Conservation (phyloP, 2,888 invertebrate species). For the Phyto melanocephala region DNA sequence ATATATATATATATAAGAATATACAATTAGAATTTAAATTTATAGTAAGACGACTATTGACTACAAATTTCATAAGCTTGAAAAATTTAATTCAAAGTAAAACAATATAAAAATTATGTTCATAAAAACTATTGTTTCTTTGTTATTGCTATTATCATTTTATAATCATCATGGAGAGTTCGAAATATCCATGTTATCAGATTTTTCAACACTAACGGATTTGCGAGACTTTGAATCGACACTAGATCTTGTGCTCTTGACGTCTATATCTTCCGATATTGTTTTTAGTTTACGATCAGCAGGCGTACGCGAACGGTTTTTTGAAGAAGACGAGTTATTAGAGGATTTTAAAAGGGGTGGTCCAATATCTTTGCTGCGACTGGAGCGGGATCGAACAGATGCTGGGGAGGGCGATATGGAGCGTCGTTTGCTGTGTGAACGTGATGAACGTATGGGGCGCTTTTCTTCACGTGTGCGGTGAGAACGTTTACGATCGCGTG, state of each 20-base stretch:
- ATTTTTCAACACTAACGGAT: conserved; percentile 80
- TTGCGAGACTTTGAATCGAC: conserved; percentile 80
- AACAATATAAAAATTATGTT: conserved; percentile 43
- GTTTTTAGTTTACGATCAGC: conserved; percentile 76
- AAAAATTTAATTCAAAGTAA: conserved; percentile 24
- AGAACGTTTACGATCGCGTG: conserved; percentile 82
- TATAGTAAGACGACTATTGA: conserved; percentile 8
- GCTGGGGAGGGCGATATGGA: conserved; percentile 78
- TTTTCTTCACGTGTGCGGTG: conserved; percentile 79
- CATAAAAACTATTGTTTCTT: conserved; percentile 8
- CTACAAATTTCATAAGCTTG: conserved; percentile 48
- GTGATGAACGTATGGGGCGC: conserved; percentile 78
- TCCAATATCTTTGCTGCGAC: conserved; percentile 75
- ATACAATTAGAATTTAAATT: conserved; percentile 43
- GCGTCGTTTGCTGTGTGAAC: conserved; percentile 77
- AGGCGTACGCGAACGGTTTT: conserved; percentile 76
- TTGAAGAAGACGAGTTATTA: conserved; percentile 71
- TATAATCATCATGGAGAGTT: conserved; percentile 83
- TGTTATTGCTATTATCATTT: neutral
- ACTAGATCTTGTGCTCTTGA: conserved; percentile 74
- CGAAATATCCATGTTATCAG: conserved; percentile 89
- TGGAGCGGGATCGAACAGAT: conserved; percentile 71
- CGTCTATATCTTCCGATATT: conserved; percentile 74
- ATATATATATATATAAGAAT: too few species aligned
- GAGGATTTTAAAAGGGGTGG: conserved; percentile 60